Evolutionary conservation across 2,113 vertebrate genomes (phyloP).

Genomic region (Amphilophus citrinellus): DNA sequence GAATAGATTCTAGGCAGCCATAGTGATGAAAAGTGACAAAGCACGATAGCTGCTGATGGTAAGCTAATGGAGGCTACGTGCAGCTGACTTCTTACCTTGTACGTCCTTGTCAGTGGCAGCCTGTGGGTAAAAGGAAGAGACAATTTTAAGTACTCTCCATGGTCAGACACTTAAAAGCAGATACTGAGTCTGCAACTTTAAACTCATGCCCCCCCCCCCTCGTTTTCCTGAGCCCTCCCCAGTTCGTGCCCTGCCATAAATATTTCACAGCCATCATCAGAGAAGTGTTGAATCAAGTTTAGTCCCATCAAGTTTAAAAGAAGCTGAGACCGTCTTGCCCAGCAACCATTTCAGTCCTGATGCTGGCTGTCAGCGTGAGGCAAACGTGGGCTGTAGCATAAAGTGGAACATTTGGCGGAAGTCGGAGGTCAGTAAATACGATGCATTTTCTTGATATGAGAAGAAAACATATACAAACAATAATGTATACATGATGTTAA

Average conservation of each 20-base stretch:
- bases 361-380: neutral
- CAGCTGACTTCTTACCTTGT: constrained; percentile 43
- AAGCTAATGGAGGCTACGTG: constrained; percentile 12
- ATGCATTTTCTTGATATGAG: neutral
- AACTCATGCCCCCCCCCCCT: neutral
- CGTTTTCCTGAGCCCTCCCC: neutral
- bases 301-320: constrained; percentile 17
- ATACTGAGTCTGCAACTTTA: constrained; percentile 16
- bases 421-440: neutral
- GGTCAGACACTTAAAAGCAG: constrained; percentile 20
- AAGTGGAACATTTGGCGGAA: neutral
- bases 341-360: constrained; percentile 3
- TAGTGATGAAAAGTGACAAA: constrained; percentile 5
- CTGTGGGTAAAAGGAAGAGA: constrained; percentile 35
- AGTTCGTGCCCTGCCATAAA: constrained; percentile 20
- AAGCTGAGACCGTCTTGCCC: neutral
- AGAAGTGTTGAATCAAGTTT: constrained; percentile 7
- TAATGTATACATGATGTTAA: neutral
- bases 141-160: constrained; percentile 21
- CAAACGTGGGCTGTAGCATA: neutral
- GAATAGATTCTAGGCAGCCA: constrained; percentile 19
- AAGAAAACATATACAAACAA: neutral
- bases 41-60: constrained; percentile 8
- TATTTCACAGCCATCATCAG: constrained; percentile 41
- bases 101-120: constrained; percentile 20